Evolutionary conservation across 2,797 vertebrate species (phyloP).

Genomic region (Rachycentron canadum): DNA sequence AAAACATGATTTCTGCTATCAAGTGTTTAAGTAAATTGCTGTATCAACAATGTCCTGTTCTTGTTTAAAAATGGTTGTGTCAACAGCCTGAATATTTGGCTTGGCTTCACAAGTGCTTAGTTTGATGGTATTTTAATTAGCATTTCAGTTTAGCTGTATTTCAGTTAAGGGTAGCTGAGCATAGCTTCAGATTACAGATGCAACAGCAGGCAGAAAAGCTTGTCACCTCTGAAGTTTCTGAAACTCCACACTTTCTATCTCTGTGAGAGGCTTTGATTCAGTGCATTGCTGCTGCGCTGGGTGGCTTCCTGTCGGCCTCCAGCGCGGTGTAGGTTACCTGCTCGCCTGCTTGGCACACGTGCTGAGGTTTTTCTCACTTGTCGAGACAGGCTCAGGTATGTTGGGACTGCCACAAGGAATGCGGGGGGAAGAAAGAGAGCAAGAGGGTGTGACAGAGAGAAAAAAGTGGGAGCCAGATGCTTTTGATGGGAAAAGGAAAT

Average conservation of each 20-base stretch:
- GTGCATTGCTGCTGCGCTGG: constrained; percentile 16
- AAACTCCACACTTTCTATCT: background rate
- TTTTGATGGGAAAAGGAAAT: constrained; percentile 64
- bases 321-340: constrained; percentile 7
- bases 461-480: constrained; percentile 54
- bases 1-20: constrained; percentile 42
- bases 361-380: constrained; percentile 43
- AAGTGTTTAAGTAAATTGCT: constrained; percentile 18
- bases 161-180: background rate
- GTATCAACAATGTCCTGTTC: constrained; percentile 5
- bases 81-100: constrained; percentile 20
- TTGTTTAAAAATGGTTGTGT: constrained; percentile 45
- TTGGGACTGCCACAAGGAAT: constrained; percentile 53
- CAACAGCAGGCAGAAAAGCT: background rate
- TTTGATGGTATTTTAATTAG: constrained; percentile 12
- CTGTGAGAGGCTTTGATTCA: background rate
- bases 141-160: background rate
- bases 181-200: background rate
- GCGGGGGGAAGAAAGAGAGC: background rate
- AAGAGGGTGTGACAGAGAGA: constrained; percentile 39
- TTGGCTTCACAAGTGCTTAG: constrained; percentile 16
- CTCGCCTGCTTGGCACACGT: constrained; percentile 42
- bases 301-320: constrained; percentile 18
- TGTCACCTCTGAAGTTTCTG: background rate
- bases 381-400: constrained; percentile 72